A percentile compares a stretch with the other conserved stretches of the same genome.
Evolutionary conservation across 1,140 invertebrate genomes (phyloP).

Genomic region (Heliconius congener): DNA sequence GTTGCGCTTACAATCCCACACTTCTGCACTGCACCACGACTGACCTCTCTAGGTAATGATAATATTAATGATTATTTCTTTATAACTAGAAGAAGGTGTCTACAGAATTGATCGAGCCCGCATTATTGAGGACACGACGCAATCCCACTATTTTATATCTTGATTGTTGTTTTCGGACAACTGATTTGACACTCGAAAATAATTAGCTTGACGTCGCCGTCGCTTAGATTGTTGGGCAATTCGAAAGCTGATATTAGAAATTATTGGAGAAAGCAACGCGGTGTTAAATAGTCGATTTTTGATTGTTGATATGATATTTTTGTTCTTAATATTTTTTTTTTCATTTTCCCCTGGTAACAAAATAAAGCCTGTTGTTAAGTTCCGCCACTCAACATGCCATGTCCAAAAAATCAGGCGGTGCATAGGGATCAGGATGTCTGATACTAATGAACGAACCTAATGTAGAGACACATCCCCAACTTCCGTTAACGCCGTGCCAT

Average conservation of each 20-base stretch:
- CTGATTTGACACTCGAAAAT: conserved; percentile 32
- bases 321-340: too few relatives aligned
- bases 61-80: too few relatives aligned
- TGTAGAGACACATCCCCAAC: too few relatives aligned
- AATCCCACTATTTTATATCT: conserved; percentile 38
- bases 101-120: not conserved
- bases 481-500: too few relatives aligned
- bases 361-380: not conserved
- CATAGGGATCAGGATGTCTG: too few relatives aligned
- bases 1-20: too few relatives aligned
- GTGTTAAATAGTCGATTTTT: not conserved
- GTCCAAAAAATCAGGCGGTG: not conserved
- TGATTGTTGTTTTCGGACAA: conserved; percentile 26
- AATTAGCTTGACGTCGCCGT: conserved; percentile 38
- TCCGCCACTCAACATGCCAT: not conserved
- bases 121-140: conserved; percentile 49
- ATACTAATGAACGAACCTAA: too few relatives aligned
- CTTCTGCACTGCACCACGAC: too few relatives aligned
- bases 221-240: conserved; percentile 30
- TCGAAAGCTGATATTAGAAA: conserved; percentile 34
- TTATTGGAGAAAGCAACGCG: not conserved
- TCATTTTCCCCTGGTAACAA: too few relatives aligned
- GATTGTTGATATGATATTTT: not conserved
- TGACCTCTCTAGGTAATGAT: too few relatives aligned
- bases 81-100: too few relatives aligned